Conservation (phyloP, 2,797 vertebrate genomes). For the Apogon talboti region DNA sequence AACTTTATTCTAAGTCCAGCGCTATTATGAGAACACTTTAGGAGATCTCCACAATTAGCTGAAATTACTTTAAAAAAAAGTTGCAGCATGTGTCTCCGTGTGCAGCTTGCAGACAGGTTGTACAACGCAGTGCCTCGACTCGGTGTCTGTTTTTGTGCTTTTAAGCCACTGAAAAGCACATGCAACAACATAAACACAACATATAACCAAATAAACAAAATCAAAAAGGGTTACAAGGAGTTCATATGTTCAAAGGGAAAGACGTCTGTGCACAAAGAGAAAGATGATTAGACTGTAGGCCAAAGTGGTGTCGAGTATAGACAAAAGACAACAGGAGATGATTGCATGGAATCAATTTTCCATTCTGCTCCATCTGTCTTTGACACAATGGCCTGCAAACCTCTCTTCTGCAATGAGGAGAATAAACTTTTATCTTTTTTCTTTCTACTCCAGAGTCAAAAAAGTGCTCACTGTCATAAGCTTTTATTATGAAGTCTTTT, state of each 20-base stretch:
- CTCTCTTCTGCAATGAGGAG: slow-evolving; percentile 39
- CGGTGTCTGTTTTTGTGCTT: slow-evolving; percentile 36
- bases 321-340: slow-evolving; percentile 71
- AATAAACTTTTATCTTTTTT: slow-evolving; percentile 54
- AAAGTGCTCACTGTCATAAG: slow-evolving; percentile 55
- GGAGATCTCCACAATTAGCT: slow-evolving; percentile 61
- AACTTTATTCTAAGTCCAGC: slow-evolving; percentile 53
- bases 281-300: slow-evolving; percentile 62
- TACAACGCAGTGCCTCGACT: slow-evolving; percentile 32
- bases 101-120: slow-evolving; percentile 8
- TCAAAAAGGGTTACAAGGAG: slow-evolving; percentile 62
- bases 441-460: slow-evolving; percentile 24
- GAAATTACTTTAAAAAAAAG: slow-evolving; percentile 52
- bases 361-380: slow-evolving; percentile 51
- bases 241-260: slow-evolving; percentile 59
- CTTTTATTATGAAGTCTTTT: slow-evolving; percentile 74
- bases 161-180: slow-evolving; percentile 47
- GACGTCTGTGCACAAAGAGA: slow-evolving; percentile 18
- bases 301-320: slow-evolving; percentile 52
- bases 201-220: slow-evolving; percentile 72
- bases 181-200: slow-evolving; percentile 59
- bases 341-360: slow-evolving; percentile 77
- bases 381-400: slow-evolving; percentile 60
- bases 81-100: slow-evolving; percentile 37
- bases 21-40: slow-evolving; percentile 51